A percentile compares a stretch with the other conserved stretches of the same genome.
phyloP scores from a whole-genome alignment of 2,113 vertebrate genomes.

The Psittacula cyanocephala region DNA sequence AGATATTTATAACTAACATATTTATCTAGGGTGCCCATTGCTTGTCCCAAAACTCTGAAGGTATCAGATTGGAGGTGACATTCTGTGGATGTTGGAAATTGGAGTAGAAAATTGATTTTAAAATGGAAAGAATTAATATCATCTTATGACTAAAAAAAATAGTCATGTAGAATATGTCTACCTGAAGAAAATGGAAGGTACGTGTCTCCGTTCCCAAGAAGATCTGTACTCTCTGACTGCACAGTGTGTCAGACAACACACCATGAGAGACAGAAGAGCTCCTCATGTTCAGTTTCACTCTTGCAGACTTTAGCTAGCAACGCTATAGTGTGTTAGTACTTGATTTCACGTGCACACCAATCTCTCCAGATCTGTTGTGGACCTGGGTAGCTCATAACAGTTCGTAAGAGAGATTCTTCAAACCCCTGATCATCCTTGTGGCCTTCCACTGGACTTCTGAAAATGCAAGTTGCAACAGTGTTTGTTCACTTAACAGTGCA shows the following conservation, averaged over 20 bases:
- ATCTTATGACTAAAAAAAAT: background rate
- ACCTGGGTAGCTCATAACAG: background rate
- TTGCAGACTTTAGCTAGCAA: rapidly evolving
- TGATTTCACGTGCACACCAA: background rate
- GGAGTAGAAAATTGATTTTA: background rate
- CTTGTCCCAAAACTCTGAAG: background rate
- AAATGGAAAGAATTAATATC: background rate
- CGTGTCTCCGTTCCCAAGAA: rapidly evolving
- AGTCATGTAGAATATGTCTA: background rate
- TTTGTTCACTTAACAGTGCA: background rate
- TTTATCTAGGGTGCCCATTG: background rate
- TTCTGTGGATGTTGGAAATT: background rate
- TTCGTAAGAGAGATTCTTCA: background rate
- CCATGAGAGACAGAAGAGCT: background rate
- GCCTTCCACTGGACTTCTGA: background rate
- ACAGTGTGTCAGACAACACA: background rate
- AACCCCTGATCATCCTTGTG: background rate
- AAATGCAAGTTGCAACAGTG: background rate
- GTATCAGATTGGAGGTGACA: background rate
- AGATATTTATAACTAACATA: background rate
- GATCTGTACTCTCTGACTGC: background rate
- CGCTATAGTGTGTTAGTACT: background rate
- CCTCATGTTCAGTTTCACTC: background rate
- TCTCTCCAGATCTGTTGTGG: background rate
- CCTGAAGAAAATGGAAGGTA: background rate